phyloP scores from a whole-genome alignment of 2,888 invertebrate genomes.

The Tetragonula carbonaria region DNA sequence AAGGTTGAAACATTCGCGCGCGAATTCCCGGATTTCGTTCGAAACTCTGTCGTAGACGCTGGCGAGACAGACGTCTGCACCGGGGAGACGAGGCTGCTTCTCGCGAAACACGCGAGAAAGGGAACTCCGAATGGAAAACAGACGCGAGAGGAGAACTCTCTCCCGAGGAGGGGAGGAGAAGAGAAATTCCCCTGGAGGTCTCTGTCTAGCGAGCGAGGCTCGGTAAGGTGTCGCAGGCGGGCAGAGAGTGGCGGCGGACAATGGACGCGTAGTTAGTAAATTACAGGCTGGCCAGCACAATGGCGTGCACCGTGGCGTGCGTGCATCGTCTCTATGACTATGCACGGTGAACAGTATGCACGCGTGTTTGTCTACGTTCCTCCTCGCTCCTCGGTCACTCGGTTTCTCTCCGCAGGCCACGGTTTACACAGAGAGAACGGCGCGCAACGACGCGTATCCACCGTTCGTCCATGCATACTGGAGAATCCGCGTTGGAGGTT shows the following conservation, averaged over 20 bases:
- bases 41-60: too few species aligned
- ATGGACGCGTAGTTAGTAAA: slow-evolving; percentile 79
- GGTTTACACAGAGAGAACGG: slow-evolving; percentile 61
- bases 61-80: too few species aligned
- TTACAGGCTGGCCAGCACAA: slow-evolving; percentile 76
- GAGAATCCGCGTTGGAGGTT: slow-evolving; percentile 65
- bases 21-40: too few species aligned
- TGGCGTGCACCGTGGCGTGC: slow-evolving; percentile 53
- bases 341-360: neutral
- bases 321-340: neutral
- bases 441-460: slow-evolving; percentile 73
- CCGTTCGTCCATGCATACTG: slow-evolving; percentile 64
- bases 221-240: slow-evolving; percentile 69
- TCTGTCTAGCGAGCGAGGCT: slow-evolving; percentile 3
- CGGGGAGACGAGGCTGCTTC: too few species aligned
- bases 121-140: neutral
- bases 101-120: too few species aligned
- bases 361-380: slow-evolving; percentile 19
- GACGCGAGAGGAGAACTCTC: neutral
- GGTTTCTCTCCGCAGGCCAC: slow-evolving; percentile 19
- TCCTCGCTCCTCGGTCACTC: neutral
- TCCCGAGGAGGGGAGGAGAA: neutral
- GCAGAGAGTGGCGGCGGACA: slow-evolving; percentile 71
- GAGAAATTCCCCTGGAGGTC: neutral
- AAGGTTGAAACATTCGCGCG: too few species aligned